These are phyloP conservation scores for Parthenolecanium corni DNA, from an alignment of 2,888 invertebrate species.

Conservation along the genomic window DNA sequence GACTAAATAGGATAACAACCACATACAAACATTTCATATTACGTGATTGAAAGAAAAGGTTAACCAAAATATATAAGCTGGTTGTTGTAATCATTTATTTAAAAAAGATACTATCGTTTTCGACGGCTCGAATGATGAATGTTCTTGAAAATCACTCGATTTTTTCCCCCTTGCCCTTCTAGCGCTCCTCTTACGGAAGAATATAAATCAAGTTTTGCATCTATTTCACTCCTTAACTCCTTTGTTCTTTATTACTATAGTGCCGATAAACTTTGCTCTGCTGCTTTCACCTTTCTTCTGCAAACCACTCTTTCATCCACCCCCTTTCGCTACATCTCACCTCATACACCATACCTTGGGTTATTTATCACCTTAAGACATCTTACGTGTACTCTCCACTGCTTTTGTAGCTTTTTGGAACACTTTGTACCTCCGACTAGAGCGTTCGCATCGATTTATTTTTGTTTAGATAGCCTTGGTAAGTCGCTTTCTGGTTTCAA, in stretches of 20 bases:
- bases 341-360: background rate
- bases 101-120: conserved; percentile 13
- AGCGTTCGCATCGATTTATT: conserved; percentile 12
- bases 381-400: conserved; percentile 4
- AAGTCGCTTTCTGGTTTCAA: conserved; percentile 9
- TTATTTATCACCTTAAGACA: conserved; percentile 20
- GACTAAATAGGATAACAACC: too few species aligned
- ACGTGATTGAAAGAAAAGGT: too few species aligned
- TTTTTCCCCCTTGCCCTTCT: background rate
- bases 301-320: too few species aligned
- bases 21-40: too few species aligned
- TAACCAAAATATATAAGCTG: too few species aligned
- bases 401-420: too few species aligned
- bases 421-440: conserved; percentile 1
- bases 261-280: conserved; percentile 11
- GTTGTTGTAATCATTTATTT: background rate
- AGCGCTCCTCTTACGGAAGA: background rate
- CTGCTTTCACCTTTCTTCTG: conserved; percentile 17
- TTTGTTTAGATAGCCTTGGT: too few species aligned
- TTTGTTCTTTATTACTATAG: background rate
- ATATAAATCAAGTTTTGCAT: conserved; percentile 17
- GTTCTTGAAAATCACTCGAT: conserved; percentile 1
- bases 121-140: conserved; percentile 17
- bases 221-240: conserved; percentile 7
- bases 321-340: background rate